Evolutionary conservation across 2,113 vertebrate species (phyloP).

Genomic region (Lethenteron camtschaticum): DNA sequence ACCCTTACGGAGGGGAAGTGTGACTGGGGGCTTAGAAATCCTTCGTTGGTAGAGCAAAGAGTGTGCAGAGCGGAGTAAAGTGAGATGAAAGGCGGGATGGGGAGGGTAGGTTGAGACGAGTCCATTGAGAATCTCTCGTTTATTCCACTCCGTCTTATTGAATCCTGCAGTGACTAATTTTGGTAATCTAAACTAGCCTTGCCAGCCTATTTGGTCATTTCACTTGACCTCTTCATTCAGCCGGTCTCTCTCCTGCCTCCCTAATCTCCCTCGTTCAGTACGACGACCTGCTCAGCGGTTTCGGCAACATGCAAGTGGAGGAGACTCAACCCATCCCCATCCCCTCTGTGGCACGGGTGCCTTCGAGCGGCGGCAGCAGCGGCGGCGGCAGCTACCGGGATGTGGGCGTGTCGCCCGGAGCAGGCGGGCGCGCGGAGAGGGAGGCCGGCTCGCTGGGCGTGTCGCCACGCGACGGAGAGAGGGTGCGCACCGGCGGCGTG

Average conservation of each 20-base stretch:
- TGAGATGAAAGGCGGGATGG: too few relatives aligned
- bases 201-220: neutral
- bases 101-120: too few relatives aligned
- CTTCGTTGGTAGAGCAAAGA: too few relatives aligned
- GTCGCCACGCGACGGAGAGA: neutral
- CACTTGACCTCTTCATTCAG: neutral
- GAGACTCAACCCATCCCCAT: constrained; percentile 49
- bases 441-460: neutral
- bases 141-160: too few relatives aligned
- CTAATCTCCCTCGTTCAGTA: constrained; percentile 29
- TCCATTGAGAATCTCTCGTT: too few relatives aligned
- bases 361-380: constrained; percentile 16
- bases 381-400: constrained; percentile 19
- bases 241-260: neutral
- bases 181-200: neutral
- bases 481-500: constrained; percentile 42
- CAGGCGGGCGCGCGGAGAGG: neutral
- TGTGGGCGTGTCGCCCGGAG: neutral
- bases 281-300: constrained; percentile 95
- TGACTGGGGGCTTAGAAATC: too few relatives aligned
- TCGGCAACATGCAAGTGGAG: constrained; percentile 91
- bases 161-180: too few relatives aligned
- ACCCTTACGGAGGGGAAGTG: too few relatives aligned
- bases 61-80: too few relatives aligned
- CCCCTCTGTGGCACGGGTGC: constrained; percentile 14